phyloP scores from a whole-genome alignment of 2,888 invertebrate species.

The Leptarthrus brevirostris region DNA sequence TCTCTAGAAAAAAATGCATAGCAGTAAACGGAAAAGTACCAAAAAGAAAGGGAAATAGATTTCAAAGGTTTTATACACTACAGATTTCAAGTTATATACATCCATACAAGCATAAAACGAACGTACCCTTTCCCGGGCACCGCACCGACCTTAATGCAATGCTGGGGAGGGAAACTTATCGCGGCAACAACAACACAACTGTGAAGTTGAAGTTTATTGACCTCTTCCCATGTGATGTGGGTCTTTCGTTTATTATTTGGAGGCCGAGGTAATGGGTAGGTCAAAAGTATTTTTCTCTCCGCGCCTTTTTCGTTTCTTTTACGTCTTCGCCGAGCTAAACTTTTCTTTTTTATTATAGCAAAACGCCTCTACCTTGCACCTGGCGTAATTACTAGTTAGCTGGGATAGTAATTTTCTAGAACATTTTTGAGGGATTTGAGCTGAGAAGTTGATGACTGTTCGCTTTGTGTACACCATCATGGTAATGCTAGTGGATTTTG shows the following conservation, averaged over 20 bases:
- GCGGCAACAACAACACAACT: constrained; percentile 16
- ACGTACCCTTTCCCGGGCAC: not conserved
- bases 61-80: too few species aligned
- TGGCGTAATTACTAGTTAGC: constrained; percentile 24
- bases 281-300: constrained; percentile 3
- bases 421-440: too few species aligned
- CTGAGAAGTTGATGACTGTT: too few species aligned
- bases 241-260: not conserved
- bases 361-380: not conserved
- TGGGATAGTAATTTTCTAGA: not conserved
- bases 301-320: not conserved
- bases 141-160: too few species aligned
- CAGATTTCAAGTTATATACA: too few species aligned
- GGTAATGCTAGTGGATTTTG: too few species aligned
- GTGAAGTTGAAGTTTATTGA: constrained; percentile 14
- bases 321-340: not conserved
- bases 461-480: too few species aligned
- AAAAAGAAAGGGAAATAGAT: too few species aligned
- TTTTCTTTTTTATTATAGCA: not conserved
- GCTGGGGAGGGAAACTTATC: not conserved
- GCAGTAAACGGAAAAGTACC: too few species aligned
- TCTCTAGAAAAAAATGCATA: too few species aligned
- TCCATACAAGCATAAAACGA: too few species aligned
- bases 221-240: constrained; percentile 1
- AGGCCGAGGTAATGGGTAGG: constrained; percentile 17